These are phyloP conservation scores for Lithobates pipiens DNA, from an alignment of 2,797 vertebrate species.

Conservation along the genomic window DNA sequence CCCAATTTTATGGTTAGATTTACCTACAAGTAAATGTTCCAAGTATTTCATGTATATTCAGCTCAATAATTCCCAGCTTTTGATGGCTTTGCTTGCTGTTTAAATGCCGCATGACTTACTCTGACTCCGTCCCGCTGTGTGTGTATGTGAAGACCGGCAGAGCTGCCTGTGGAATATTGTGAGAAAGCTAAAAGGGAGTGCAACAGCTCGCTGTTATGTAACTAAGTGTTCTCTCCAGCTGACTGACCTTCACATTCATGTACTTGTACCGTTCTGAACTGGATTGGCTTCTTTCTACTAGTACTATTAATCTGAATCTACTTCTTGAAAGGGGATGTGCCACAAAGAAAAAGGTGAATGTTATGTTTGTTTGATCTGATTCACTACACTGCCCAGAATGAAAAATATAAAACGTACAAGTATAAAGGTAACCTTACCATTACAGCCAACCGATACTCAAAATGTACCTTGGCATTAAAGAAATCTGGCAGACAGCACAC, in stretches of 20 bases:
- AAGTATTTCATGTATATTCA: background rate
- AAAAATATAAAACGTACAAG: too few relatives aligned
- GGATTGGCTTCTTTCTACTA: conserved; percentile 15
- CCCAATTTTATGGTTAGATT: background rate
- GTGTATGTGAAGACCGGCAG: conserved; percentile 26
- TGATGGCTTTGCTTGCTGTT: conserved; percentile 10
- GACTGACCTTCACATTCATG: conserved; percentile 44
- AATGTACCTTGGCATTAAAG: too few relatives aligned
- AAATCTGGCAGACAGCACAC: too few relatives aligned
- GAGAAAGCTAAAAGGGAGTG: conserved; percentile 28
- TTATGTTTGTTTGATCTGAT: background rate
- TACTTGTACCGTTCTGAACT: conserved; percentile 11
- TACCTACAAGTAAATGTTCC: background rate
- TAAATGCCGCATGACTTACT: conserved; percentile 13
- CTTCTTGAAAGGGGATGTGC: background rate
- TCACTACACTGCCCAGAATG: too few relatives aligned
- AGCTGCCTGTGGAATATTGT: conserved; percentile 36
- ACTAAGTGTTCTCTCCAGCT: conserved; percentile 32
- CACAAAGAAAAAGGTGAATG: background rate
- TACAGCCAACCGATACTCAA: too few relatives aligned
- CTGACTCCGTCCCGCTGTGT: conserved; percentile 24
- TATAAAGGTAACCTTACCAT: too few relatives aligned
- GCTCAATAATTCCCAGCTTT: conserved; percentile 1
- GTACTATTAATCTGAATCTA: conserved; percentile 11
- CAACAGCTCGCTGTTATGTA: conserved; percentile 38